phyloP scores from a whole-genome alignment of 2,113 vertebrate genomes.

The Chloropsis hardwickii region DNA sequence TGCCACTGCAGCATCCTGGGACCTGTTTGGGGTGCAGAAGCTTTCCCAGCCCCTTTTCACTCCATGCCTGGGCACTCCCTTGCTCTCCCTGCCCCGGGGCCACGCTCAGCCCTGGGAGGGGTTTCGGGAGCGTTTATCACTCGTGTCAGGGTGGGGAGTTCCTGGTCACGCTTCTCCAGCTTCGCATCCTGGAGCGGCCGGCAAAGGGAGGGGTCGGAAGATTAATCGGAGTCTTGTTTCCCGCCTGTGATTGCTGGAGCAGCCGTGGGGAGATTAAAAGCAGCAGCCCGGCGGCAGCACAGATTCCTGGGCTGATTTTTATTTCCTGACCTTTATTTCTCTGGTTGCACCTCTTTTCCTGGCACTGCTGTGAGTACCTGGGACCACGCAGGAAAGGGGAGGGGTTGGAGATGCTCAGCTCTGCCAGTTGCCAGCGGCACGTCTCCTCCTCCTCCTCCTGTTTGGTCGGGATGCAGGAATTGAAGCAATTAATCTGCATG shows the following conservation, averaged over 20 bases:
- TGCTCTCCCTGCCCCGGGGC: background rate
- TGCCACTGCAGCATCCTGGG: background rate
- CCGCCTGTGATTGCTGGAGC: background rate
- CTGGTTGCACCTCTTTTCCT: background rate
- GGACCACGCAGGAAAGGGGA: background rate
- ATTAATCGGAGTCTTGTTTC: background rate
- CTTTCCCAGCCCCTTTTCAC: background rate
- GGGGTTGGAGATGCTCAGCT: background rate
- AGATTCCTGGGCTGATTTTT: background rate
- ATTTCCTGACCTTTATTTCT: constrained; percentile 23
- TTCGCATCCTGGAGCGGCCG: background rate
- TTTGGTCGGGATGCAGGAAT: background rate
- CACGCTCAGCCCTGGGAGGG: fast-evolving
- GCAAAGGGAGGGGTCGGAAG: background rate
- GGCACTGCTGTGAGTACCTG: background rate
- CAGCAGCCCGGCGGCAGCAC: background rate
- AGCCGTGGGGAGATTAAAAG: background rate
- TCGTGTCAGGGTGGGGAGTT: background rate
- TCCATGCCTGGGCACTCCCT: fast-evolving
- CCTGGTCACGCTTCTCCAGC: background rate
- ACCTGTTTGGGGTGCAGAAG: background rate
- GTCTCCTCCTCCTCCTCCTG: background rate
- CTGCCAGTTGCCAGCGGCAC: background rate
- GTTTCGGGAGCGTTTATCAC: background rate
- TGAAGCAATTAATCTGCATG: constrained; percentile 11